Percentiles rank a stretch among this genome's conserved stretches.
Evolutionary conservation across 2,113 vertebrate genomes (phyloP).

Genomic region (Motacilla tschutschensis): DNA sequence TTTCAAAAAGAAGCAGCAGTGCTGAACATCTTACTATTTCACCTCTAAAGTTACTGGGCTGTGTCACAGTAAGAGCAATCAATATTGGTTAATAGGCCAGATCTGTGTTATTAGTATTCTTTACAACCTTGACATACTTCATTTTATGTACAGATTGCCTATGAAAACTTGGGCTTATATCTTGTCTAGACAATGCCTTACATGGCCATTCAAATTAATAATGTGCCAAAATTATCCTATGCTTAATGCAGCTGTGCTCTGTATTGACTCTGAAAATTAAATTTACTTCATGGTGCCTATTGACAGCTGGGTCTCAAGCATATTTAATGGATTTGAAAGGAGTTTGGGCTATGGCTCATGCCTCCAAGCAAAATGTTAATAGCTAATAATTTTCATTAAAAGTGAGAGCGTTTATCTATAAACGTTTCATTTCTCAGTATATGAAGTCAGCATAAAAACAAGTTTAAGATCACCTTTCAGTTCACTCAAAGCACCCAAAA

Average conservation of each 20-base stretch:
- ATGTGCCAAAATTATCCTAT: conserved; percentile 78
- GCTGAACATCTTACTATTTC: conserved; percentile 40
- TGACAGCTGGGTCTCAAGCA: conserved; percentile 81
- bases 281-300: conserved; percentile 75
- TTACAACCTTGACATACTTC: conserved; percentile 71
- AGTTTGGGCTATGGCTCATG: conserved; percentile 63
- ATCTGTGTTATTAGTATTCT: conserved; percentile 73
- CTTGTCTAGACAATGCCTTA: conserved; percentile 80
- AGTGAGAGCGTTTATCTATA: conserved; percentile 62
- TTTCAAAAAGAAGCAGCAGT: conserved; percentile 10
- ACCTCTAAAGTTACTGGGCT: conserved; percentile 58
- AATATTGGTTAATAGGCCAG: conserved; percentile 74
- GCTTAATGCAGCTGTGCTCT: conserved; percentile 80
- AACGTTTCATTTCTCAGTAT: neutral
- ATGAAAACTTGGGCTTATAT: conserved; percentile 73
- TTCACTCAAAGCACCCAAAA: neutral
- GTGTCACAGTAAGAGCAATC: conserved; percentile 66
- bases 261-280: conserved; percentile 85
- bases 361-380: conserved; percentile 77
- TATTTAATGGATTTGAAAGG: conserved; percentile 77
- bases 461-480: neutral
- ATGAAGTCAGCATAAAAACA: conserved; percentile 28
- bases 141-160: conserved; percentile 74
- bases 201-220: conserved; percentile 80
- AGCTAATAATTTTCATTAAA: conserved; percentile 78